phyloP scores from a whole-genome alignment of 1,140 invertebrate genomes.

The Gonioctena quinquepunctata region DNA sequence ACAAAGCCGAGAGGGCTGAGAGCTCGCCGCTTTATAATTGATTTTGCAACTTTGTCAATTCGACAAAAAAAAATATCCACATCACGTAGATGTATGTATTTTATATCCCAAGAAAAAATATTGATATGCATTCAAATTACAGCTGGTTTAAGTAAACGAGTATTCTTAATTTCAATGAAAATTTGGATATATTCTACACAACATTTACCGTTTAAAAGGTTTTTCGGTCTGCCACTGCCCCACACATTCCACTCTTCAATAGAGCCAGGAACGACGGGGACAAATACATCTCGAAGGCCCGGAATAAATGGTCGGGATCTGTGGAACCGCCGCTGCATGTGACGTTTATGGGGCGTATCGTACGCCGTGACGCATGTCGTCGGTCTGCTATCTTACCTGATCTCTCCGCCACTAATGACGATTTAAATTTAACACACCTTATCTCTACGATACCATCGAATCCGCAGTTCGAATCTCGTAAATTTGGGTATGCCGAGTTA shows the following conservation, averaged over 20 bases:
- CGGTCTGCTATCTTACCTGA: slow-evolving; percentile 46
- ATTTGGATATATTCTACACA: too few relatives aligned
- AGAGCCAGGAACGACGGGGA: background rate
- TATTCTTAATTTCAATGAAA: too few relatives aligned
- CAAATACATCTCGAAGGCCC: background rate
- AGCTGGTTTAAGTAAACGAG: too few relatives aligned
- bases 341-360: slow-evolving; percentile 46
- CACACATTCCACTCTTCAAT: background rate
- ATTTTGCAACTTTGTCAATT: too few relatives aligned
- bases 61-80: too few relatives aligned
- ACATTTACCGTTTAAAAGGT: too few relatives aligned
- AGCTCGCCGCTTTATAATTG: too few relatives aligned
- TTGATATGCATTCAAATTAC: too few relatives aligned
- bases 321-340: slow-evolving; percentile 44
- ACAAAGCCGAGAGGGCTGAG: too few relatives aligned
- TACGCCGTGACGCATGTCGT: slow-evolving; percentile 50
- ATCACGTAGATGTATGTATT: too few relatives aligned
- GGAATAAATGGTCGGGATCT: slow-evolving; percentile 14
- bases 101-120: too few relatives aligned
- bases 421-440: slow-evolving; percentile 42
- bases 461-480: background rate
- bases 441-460: slow-evolving; percentile 10
- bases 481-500: background rate
- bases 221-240: background rate
- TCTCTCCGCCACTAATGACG: slow-evolving; percentile 45